Base-by-base conservation (phyloP, 2,888 invertebrate genomes). In the Penaeus monodon region DNA sequence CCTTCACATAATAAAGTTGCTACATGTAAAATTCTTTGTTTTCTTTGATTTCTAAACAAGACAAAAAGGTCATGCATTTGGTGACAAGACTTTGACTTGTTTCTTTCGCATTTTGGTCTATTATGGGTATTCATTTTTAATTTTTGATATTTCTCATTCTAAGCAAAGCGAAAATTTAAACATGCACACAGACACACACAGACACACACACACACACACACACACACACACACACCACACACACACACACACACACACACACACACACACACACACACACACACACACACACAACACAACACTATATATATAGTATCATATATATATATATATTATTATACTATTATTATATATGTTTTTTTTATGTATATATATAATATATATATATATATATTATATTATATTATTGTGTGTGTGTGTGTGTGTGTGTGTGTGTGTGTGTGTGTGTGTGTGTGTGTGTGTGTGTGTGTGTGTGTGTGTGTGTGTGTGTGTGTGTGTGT, bases 371-470 rank as follows among this genome's bases (percentile, higher is more conserved):
- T 29, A 74, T 74, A 74, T 74, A n/a, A 74, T 74, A 29, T 74
- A 74, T 73, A 73, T 73, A 73, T 73, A 73, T 73, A 73, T 73
- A 73, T 73, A 73, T n/a, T n/a, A n/a, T n/a, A n/a, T n/a, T n/a
- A n/a, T n/a, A n/a, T n/a, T n/a, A n/a, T n/a, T 73, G 29, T 73
- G 29, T 73, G 2, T 73, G 29, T 73, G 29, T 73, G 29, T 73
- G 29, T 73, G 29, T 73, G 29, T 73, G 29, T 73, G 29, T 38
- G 6, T 38, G 6, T 38, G 6, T 38, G 6, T 38, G 6, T 38
- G 6, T 38, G 6, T 38, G 6, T 38, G 6, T 6, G 6, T 6
- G 6, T 6, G 6, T 6, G 6, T 6, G 6, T 6, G 6, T 6
- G 6, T 6, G 6, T 6, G 6, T 6, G 6, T 38, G 6, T 6